Conservation (phyloP, 2,888 invertebrate genomes). For the Acanthosepion esculentum region DNA sequence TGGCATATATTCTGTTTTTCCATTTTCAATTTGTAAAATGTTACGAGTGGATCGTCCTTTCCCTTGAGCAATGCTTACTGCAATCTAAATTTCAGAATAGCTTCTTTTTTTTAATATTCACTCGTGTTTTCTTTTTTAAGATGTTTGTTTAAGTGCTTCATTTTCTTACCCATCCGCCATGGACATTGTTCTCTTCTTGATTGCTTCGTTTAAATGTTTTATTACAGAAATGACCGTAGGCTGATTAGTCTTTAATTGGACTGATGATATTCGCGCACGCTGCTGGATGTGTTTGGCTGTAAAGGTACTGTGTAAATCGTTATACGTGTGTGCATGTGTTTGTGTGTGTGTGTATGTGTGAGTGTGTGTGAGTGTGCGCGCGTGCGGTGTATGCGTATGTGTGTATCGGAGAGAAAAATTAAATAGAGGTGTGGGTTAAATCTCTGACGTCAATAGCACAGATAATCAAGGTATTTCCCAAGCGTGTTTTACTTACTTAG, state of each 20-base stretch:
- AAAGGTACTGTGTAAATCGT: too few species aligned
- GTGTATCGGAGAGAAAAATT: too few species aligned
- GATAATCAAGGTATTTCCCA: not conserved
- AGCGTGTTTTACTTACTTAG: not conserved
- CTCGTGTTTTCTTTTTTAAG: too few species aligned
- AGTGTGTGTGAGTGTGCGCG: not conserved
- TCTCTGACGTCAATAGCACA: slow-evolving; percentile 33
- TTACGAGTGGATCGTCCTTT: too few species aligned
- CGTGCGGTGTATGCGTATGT: not conserved
- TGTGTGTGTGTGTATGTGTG: not conserved
- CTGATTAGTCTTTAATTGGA: not conserved
- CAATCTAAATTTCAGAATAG: too few species aligned
- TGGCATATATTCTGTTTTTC: too few species aligned
- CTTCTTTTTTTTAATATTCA: too few species aligned
- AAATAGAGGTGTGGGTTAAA: not conserved
- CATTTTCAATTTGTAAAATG: too few species aligned
- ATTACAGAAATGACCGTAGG: not conserved
- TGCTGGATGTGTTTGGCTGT: too few species aligned
- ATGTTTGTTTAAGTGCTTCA: not conserved
- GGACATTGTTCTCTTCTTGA: not conserved
- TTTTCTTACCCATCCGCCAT: not conserved
- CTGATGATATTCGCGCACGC: not conserved
- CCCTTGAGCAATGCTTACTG: too few species aligned
- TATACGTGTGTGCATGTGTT: too few species aligned
- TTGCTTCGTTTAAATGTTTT: not conserved